Conservation (phyloP, 2,113 vertebrate genomes). For the Fregetta grallaria region DNA sequence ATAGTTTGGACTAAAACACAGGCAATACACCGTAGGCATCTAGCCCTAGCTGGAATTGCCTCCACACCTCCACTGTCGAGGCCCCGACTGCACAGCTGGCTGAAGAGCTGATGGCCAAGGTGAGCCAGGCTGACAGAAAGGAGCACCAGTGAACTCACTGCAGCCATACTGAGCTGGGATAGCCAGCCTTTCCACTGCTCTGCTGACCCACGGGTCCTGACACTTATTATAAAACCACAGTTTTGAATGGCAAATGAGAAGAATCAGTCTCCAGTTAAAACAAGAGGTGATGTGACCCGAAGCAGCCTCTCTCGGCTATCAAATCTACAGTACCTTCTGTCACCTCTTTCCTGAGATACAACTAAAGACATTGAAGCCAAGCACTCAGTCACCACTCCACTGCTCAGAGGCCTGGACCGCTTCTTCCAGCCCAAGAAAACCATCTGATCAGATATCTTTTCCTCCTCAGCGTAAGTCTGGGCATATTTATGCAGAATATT, state of each 20-base stretch:
- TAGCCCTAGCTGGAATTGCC: background rate
- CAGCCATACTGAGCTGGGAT: background rate
- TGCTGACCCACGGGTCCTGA: background rate
- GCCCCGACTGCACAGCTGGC: background rate
- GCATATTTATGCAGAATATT: background rate
- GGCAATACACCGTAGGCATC: background rate
- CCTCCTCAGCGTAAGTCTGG: background rate
- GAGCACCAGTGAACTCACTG: background rate
- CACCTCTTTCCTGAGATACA: background rate
- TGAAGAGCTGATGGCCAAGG: background rate
- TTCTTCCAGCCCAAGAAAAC: background rate
- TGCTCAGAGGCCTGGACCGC: background rate
- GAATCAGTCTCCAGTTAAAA: background rate
- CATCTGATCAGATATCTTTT: background rate
- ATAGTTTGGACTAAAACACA: background rate
- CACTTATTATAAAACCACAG: background rate
- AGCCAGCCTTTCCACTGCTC: background rate
- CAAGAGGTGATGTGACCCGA: background rate
- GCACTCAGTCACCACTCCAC: background rate
- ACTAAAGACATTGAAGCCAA: background rate
- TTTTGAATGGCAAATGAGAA: background rate
- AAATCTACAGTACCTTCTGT: background rate
- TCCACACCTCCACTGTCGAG: background rate
- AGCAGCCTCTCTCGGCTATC: background rate
- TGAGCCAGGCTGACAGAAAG: background rate